Base-by-base conservation (phyloP, 2,797 vertebrate species). In the Anabacerthia variegaticeps region DNA sequence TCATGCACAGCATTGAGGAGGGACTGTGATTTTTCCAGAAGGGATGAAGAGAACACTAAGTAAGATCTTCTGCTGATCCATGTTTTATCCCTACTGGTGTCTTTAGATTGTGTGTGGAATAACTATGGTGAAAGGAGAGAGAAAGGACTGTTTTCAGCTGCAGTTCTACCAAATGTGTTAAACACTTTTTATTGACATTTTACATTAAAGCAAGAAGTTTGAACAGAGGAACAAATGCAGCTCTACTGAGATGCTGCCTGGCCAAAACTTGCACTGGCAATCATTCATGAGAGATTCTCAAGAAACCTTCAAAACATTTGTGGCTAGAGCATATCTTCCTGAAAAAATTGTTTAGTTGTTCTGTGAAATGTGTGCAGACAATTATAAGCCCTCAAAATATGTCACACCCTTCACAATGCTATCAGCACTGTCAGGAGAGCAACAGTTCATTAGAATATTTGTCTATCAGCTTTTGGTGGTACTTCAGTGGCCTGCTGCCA, bases 261-360 rank as follows among this genome's bases (percentile, higher is more conserved):
- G 41, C 76, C 67, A 56, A 63, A 71, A 88, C 44, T 94, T 78
- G 52, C 34, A 34, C 85, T 95, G 95, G 92, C 95, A 96, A 49
- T 86, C 24, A 2, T 86, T 95, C 93, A 90, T 1, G 18, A 93
- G 76, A 86, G 73, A 93, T 95, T 95, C 77, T 96, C 88, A 46
- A 56, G 71, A 94, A 94, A 63, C 88, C 85, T 93, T 97, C 96
- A 96, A 96, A 96, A 96, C 96, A 97, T 97, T 96, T 96, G 91
- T 93, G 91, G 67, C 79, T 91, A 65, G 88, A 96, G 85, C 67
- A 0, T 63, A 71, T 92, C 85, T 93, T 80, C 73, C 48, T 82
- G 43, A 75, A 88, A 85, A 92, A 93, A 48, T 30, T 51, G 69
- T 91, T 96, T 49, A 69, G 88, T 92, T 91, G 73, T 85, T 79